Base-by-base conservation (phyloP, 1,140 invertebrate genomes). In the Daktulosphaira vitifoliae region DNA sequence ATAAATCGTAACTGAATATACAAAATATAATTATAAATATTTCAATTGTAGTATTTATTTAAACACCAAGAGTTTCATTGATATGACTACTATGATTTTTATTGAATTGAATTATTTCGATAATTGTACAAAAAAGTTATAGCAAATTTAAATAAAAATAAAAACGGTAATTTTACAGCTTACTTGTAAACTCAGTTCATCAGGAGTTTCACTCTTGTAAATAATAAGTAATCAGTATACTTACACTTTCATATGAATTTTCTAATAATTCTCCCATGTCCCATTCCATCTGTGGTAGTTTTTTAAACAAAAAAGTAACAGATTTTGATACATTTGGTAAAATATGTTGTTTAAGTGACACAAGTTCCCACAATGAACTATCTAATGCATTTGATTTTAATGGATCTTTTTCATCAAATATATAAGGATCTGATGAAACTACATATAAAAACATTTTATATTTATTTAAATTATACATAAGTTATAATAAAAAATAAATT, bases 321-420 rank as follows among this genome's bases (percentile, higher is more conserved):
- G 81, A 80, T 50, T 78, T 80, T 4, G 83, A 80, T 5, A 90
- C 79, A 64, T 65, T 75, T n/a, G 87, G 87, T 68, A 91, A 71
- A n/a, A 84, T 80, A 74, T 92, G 89, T 68, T 79, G 76, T 71
- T 90, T 85, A 29, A 92, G 72, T 9, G 82, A 79, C 54, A 85
- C 80, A 22, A 96, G 79, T 78, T 98, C 94, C 93, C 94, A 98
- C 22, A 98, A 78, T 38, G 87, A 93, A 71, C 90, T 94, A 20
- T 88, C 81, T 2, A 92, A 76, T 0, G 93, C 94, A 67, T 82
- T 81, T 20, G 87, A 87, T 67, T 86, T 82, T 0, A 79, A 70
- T 1, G 90, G 89, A 78, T 93, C 85, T 3, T 78, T 72, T 77
- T 95, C 90, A 54, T 87, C 81, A 78, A 85, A 83, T 33, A 87